Evolutionary conservation across 2,797 vertebrate species (phyloP), one percentile per base, ranked within the genome.

Genomic region (Lithobates sylvaticus): DNA sequence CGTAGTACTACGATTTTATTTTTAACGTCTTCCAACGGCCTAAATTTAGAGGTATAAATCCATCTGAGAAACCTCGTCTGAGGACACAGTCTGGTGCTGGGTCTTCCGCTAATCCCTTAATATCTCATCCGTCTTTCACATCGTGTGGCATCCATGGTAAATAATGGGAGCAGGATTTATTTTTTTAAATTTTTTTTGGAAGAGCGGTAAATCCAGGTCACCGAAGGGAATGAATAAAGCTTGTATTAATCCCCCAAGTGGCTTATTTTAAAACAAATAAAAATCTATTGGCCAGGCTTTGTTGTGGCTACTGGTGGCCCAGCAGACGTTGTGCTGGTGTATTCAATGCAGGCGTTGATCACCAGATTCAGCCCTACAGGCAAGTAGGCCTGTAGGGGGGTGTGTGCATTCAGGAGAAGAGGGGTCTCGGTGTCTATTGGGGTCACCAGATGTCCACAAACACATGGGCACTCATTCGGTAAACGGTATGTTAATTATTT

Each of bases 41-140:
- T 80, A 50, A 80, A 80, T 29, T 69, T 80, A 80, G 78, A 50
- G 67, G 10, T 10, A 23, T 16, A 69, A 21, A 47, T 29, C n/a
- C 26, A 70, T 65, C 15, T 78, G 12, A 21, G 27, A 10, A 29
- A 26, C 5, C 13, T 12, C 10, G 39, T 78, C 39, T 70, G 39
- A 34, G 78, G 78, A 80, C 78, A 70, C 36, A 2, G 64, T 29
- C 65, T 42, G 61, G 36, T 4, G 61, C 36, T 42, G 18, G 1
- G 15, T 29, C 76, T 27, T 2, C 76, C 7, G 13, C 16, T 80
- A 80, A 80, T 80, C 77, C 44, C 42, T 44, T 67, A 44, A 50
- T 47, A 68, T 79, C 78, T 70, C 39, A 47, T 61, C 27, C 27
- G 39, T n/a, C n/a, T 23, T 42, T 78, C 15, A 68, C 68, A 10